Conservation (phyloP, 2,888 invertebrate genomes). For the Cheilosia pagana region DNA sequence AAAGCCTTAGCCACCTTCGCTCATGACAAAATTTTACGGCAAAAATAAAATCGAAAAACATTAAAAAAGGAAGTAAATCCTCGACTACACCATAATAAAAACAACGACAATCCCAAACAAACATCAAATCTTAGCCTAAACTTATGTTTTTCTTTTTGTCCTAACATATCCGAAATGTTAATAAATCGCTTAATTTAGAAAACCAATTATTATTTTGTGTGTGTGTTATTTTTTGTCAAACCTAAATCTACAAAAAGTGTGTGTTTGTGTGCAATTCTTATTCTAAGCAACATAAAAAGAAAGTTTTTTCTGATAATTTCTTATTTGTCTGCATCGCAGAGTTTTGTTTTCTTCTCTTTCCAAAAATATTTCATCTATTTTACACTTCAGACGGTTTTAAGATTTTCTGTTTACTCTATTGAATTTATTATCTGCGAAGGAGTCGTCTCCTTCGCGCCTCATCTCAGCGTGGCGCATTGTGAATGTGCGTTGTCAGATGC, state of each 20-base stretch:
- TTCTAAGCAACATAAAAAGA: conserved; percentile 25
- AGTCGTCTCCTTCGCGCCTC: conserved; percentile 84
- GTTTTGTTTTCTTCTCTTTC: conserved; percentile 29
- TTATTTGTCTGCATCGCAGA: conserved; percentile 10
- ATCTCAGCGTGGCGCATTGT: conserved; percentile 87
- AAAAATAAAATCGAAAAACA: no score
- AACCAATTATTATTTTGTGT: conserved; percentile 18
- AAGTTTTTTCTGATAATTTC: conserved; percentile 15
- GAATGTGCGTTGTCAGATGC: conserved; percentile 95
- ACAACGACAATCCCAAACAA: conserved; percentile 21
- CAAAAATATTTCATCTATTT: conserved; percentile 15
- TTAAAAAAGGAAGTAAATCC: neutral
- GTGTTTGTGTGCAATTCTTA: conserved; percentile 48
- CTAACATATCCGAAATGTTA: conserved; percentile 40
- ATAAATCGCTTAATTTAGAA: conserved; percentile 43
- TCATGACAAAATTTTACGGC: no score
- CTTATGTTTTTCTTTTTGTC: conserved; percentile 14
- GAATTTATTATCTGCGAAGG: conserved; percentile 83
- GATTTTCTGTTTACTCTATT: conserved; percentile 77
- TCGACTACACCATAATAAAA: neutral
- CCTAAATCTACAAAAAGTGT: conserved; percentile 44
- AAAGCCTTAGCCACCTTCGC: no score
- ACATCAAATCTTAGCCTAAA: conserved; percentile 32
- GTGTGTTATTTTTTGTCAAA: conserved; percentile 16
- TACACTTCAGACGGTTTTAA: conserved; percentile 3